Evolutionary conservation across 2,797 vertebrate species (phyloP).

Genomic region (Perodicticus potto): DNA sequence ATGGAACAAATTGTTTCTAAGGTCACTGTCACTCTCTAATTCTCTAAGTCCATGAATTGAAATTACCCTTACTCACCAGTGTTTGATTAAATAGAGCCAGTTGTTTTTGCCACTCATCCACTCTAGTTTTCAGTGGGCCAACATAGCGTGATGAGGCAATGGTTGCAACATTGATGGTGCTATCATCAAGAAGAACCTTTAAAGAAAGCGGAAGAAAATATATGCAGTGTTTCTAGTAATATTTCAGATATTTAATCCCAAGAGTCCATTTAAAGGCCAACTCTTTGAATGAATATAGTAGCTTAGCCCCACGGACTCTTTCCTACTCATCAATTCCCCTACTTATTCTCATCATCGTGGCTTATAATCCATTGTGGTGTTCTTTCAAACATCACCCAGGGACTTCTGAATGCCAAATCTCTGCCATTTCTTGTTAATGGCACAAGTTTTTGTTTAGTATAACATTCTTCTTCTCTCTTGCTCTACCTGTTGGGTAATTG

Average conservation of each 20-base stretch:
- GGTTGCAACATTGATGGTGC: conserved; percentile 91
- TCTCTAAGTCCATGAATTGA: neutral
- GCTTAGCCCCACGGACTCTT: neutral
- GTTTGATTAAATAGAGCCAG: conserved; percentile 92
- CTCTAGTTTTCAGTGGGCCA: conserved; percentile 89
- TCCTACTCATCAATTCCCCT: neutral
- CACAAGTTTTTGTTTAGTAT: neutral
- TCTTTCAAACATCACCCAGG: neutral
- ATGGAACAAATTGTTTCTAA: conserved; percentile 20
- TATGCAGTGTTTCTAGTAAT: neutral
- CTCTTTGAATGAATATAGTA: neutral
- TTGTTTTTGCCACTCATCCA: conserved; percentile 91
- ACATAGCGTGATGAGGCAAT: conserved; percentile 92
- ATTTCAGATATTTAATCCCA: conserved; percentile 1
- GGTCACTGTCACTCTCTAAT: neutral
- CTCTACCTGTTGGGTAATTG: neutral
- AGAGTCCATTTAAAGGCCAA: neutral
- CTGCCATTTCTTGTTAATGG: neutral
- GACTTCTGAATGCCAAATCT: neutral
- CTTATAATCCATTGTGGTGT: neutral
- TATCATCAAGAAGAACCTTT: conserved; percentile 93
- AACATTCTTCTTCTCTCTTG: neutral
- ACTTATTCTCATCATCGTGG: neutral
- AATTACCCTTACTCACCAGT: conserved; percentile 87
- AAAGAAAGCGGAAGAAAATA: conserved; percentile 49